Conservation (phyloP, 37 sponge, comb jelly and placozoan species). For the Ephydatia muelleri region DNA sequence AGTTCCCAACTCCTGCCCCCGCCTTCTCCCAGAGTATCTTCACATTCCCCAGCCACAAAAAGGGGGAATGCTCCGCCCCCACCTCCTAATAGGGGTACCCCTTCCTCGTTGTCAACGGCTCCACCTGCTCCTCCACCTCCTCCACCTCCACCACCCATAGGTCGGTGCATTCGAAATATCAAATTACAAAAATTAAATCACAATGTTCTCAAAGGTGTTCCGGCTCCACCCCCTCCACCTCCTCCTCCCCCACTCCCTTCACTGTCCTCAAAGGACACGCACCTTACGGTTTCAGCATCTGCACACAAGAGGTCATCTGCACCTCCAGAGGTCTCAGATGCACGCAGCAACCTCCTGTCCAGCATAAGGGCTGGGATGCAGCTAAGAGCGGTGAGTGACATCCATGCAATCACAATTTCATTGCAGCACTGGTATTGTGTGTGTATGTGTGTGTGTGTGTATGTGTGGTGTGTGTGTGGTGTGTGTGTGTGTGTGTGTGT, state of each 20-base stretch:
- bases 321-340: constrained; percentile 14
- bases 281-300: neutral
- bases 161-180: neutral
- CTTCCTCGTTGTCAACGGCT: neutral
- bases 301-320: neutral
- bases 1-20: constrained; percentile 42
- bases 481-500: too few relatives aligned
- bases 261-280: neutral
- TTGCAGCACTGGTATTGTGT: too few relatives aligned
- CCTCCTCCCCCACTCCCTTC: constrained; percentile 42
- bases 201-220: neutral
- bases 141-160: constrained; percentile 18
- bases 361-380: constrained; percentile 51
- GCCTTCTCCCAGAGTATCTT: constrained; percentile 47
- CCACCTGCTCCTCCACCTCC: constrained; percentile 29
- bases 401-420: too few relatives aligned
- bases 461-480: too few relatives aligned
- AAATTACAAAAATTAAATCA: neutral
- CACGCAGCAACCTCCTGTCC: constrained; percentile 50
- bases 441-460: too few relatives aligned
- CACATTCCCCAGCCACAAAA: constrained; percentile 65
- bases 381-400: constrained; percentile 28
- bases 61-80: constrained; percentile 42
- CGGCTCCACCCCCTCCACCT: too few relatives aligned
- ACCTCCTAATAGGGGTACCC: constrained; percentile 15